These are phyloP conservation scores for Dione vanillae DNA, from an alignment of 2,888 invertebrate genomes.

Conservation along the genomic window DNA sequence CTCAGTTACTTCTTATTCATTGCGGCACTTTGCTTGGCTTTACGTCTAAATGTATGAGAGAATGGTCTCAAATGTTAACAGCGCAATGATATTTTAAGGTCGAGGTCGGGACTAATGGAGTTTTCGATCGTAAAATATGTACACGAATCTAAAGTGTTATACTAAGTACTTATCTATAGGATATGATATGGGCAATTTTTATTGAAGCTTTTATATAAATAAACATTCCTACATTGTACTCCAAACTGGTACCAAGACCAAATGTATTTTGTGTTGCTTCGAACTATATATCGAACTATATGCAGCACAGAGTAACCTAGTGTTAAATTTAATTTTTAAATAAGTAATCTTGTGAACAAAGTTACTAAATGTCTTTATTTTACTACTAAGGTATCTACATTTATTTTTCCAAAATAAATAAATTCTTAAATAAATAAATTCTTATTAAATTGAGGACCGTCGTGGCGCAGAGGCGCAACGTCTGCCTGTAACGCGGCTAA, in stretches of 20 bases:
- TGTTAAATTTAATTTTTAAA: too few species aligned
- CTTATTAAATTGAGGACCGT: too few species aligned
- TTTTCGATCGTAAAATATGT: conserved; percentile 35
- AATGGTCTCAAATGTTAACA: conserved; percentile 44
- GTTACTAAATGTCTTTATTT: too few species aligned
- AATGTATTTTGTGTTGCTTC: too few species aligned
- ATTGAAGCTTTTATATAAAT: conserved; percentile 22
- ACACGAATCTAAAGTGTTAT: conserved; percentile 29
- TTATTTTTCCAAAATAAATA: too few species aligned
- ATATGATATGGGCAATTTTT: conserved; percentile 24
- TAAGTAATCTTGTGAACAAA: too few species aligned
- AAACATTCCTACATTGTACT: conserved; percentile 11
- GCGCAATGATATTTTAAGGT: conserved; percentile 46
- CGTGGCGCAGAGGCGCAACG: too few species aligned
- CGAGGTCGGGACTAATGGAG: conserved; percentile 43
- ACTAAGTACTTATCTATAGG: conserved; percentile 14
- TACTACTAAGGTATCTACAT: too few species aligned
- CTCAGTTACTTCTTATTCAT: conserved; percentile 20
- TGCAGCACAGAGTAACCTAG: too few species aligned
- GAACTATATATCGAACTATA: too few species aligned
- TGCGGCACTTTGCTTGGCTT: conserved; percentile 41
- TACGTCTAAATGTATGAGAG: conserved; percentile 41
- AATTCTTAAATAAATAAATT: too few species aligned
- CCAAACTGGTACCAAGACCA: background rate
- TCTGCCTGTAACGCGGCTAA: too few species aligned